Conservation (phyloP, 2,888 invertebrate genomes). For the Alloplasta piceator region DNA sequence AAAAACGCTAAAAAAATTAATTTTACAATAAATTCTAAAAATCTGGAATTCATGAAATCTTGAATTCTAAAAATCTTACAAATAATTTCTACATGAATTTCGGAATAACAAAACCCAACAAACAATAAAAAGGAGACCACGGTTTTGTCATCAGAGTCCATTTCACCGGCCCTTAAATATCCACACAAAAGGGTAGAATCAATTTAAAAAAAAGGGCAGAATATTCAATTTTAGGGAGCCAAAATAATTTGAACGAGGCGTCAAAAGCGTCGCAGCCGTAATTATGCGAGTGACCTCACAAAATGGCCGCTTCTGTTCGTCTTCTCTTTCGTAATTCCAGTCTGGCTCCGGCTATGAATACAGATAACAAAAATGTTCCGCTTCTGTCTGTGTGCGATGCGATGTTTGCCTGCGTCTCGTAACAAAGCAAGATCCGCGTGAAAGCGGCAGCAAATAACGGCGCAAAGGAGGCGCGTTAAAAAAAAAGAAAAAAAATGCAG, state of each 20-base stretch:
- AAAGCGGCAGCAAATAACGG: constrained; percentile 73
- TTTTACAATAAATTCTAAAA: too few relatives aligned
- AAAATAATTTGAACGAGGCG: constrained; percentile 1
- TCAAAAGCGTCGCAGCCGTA: constrained; percentile 11
- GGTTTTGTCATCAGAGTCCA: too few relatives aligned
- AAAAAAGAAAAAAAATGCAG: constrained; percentile 12
- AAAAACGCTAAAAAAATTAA: too few relatives aligned
- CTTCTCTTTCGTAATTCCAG: too few relatives aligned
- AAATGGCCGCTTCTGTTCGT: too few relatives aligned
- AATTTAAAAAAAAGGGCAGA: not conserved
- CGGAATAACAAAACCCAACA: too few relatives aligned
- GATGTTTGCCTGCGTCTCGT: constrained; percentile 26
- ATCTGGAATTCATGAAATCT: too few relatives aligned
- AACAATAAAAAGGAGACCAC: too few relatives aligned
- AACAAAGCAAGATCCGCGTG: constrained; percentile 82
- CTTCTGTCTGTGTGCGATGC: constrained; percentile 32
- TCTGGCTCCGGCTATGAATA: not conserved
- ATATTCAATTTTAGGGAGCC: constrained; percentile 7
- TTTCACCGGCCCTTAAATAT: not conserved
- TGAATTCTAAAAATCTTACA: too few relatives aligned
- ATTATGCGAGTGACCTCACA: not conserved
- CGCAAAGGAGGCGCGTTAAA: not conserved
- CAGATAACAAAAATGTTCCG: not conserved
- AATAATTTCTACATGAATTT: too few relatives aligned
- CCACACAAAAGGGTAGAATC: not conserved